Base-by-base conservation (phyloP, 2,113 vertebrate species). In the Mustelus asterias region DNA sequence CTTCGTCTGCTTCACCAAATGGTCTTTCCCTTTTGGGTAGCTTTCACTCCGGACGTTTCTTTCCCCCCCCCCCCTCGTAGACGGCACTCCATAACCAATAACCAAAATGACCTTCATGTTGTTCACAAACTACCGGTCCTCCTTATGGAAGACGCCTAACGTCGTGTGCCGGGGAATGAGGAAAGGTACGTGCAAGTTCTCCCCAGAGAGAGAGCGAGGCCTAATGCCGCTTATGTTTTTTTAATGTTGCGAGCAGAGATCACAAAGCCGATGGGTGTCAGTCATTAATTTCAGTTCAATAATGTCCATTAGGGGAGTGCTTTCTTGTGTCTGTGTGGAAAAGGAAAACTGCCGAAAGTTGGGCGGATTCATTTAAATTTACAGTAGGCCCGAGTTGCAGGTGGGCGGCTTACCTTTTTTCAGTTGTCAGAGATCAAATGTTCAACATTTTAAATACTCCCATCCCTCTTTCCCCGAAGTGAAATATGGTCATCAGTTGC, bases 71-170 rank as follows among this genome's bases (percentile, higher is more conserved):
- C 2, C 29, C 4, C 33, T 92, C 16, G 88, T 63, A 0, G 4
- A 93, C 93, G 65, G 60, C 24, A 10, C 22, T 65, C 37, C 8
- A 3, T 37, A 54, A 44, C 16, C 63, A 67, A 95, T 33, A 48
- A 70, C 37, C 41, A 95, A 63, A 96, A 98, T 98, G 98, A 98
- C 98, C 96, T 97, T 98, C 97, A 98, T 98, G 97, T 97, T 98
- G 96, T 97, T 98, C 95, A 97, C 41, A 4, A 44, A 97, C 96
- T 97, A 97, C 24, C 96, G 97, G 96, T 96, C 96, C 92, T 97
- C 97, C 93, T 94, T 98, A 22, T 96, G 98, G 96, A 98, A 97
- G 97, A 97, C 97, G 8, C 97, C 97, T 86, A 96, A 97, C 33
- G 97, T 97, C 0, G 58, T 98, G 89, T 97, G 97, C 95, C 97